Evolutionary conservation across 2,888 invertebrate species (phyloP).

Genomic region (Lepidocyrtoides sp.): DNA sequence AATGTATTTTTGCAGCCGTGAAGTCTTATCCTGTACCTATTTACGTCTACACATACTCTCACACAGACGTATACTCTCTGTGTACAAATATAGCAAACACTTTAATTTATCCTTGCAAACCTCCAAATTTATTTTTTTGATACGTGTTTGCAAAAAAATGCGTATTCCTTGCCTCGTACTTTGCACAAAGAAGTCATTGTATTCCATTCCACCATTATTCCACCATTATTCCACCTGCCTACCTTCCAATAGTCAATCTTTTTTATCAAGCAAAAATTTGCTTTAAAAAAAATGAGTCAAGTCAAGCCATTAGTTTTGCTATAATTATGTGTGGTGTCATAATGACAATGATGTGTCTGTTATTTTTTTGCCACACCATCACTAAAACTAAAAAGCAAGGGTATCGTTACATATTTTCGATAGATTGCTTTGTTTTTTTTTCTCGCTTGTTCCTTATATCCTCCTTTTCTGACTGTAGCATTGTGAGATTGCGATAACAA

Average conservation of each 20-base stretch:
- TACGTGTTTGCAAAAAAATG: neutral
- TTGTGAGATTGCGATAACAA: neutral
- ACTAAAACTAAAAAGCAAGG: neutral
- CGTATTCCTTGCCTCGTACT: neutral
- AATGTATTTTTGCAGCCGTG: no score
- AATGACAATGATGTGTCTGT: neutral
- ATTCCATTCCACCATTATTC: no score
- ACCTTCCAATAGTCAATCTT: neutral
- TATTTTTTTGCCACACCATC: neutral
- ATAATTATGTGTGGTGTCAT: neutral
- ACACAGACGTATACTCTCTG: no score
- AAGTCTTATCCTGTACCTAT: no score
- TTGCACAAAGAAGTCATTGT: neutral
- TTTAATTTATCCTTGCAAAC: no score
- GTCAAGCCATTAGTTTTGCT: neutral
- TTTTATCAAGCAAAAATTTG: no score
- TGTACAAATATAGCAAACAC: no score
- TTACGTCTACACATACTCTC: no score
- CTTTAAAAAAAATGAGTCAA: neutral
- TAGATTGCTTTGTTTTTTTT: neutral
- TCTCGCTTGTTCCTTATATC: slow-evolving; percentile 1
- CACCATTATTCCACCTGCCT: neutral
- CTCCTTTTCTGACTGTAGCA: neutral
- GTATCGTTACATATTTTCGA: slow-evolving; percentile 1
- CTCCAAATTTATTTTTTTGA: no score